Percentiles rank a stretch among this genome's conserved stretches.
Evolutionary conservation across 1,140 invertebrate species (phyloP).

Genomic region (Bradynema listronoti): DNA sequence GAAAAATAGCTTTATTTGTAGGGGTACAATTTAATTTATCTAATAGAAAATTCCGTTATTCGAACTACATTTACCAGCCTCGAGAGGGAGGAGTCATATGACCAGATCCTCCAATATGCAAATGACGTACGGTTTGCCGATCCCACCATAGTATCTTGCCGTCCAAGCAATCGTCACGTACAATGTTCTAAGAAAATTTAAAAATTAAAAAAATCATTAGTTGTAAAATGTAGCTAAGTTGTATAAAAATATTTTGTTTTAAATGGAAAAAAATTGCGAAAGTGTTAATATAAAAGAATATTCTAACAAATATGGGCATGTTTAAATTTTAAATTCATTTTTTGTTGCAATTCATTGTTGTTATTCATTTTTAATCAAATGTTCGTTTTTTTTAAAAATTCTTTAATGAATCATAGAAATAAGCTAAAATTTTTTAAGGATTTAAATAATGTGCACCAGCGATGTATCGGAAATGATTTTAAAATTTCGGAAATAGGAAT

Average conservation of each 20-base stretch:
- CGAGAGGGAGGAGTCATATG: too few relatives aligned
- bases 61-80: too few relatives aligned
- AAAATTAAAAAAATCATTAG: not conserved
- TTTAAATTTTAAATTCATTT: not conserved
- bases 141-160: slow-evolving; percentile 56
- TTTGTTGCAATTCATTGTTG: not conserved
- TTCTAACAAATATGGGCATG: not conserved
- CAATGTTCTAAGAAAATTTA: slow-evolving; percentile 42
- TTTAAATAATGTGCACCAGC: too few relatives aligned
- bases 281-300: not conserved
- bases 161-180: slow-evolving; percentile 42
- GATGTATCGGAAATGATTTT: too few relatives aligned
- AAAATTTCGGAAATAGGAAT: not conserved
- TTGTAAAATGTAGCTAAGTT: slow-evolving; percentile 3
- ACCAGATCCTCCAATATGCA: too few relatives aligned
- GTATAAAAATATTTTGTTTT: not conserved
- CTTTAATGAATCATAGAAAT: too few relatives aligned
- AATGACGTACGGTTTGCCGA: too few relatives aligned
- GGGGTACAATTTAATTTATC: too few relatives aligned
- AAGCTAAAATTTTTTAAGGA: too few relatives aligned
- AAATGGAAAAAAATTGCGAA: not conserved
- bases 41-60: too few relatives aligned
- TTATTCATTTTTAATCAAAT: not conserved
- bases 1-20: too few relatives aligned
- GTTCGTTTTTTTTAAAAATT: too few relatives aligned